Evolutionary conservation across 2,113 vertebrate genomes (phyloP), one percentile per base, ranked within the genome.

Genomic region (Gila orcuttii): DNA sequence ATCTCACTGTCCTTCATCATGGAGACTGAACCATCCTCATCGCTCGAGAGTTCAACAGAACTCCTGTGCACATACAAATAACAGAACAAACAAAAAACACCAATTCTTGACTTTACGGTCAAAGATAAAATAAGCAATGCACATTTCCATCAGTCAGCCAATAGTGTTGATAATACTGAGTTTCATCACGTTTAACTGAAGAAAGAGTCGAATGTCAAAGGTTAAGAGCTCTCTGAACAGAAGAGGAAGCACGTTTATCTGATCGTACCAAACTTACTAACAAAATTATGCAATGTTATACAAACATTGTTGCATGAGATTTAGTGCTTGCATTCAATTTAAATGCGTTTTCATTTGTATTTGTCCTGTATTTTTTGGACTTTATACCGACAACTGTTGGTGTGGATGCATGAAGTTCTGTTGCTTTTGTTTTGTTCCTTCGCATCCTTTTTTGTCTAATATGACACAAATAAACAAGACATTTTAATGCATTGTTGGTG

Each of bases 1-100:
- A 83, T 77, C 4, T 94, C 94, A 83, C 25, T 88, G 2, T 23
- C 82, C 71, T 13, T 25, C 88, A 60, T 55, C 21, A 76, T 15
- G 60, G 73, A 28, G n/a, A 88, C 0, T 82, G 86, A 10, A 1
- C 95, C 55, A 4, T 92, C 92, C 0, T 96, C 92, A 0, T 96
- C 96, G 1, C 94, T 95, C 69, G 93, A 95, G 3, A 89, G 86
- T 74, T 90, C 89, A 10, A 92, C 91, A 88, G 74, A 71, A 90
- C 94, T 93, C 89, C 96, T 96, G 85, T 3, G 39, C 52, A 88
- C 31, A 33, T 6, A 84, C 28, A 76, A 1, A 21, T 8, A 57
- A 57, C 6, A 15, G 50, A 39, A 73, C 31, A 82, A 10, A 21
- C 25, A 82, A 45, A 79, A n/a, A 81, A 87, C 36, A 84, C 1